Evolutionary conservation across 2,797 vertebrate genomes (phyloP).

Genomic region (Phataginus tricuspis): DNA sequence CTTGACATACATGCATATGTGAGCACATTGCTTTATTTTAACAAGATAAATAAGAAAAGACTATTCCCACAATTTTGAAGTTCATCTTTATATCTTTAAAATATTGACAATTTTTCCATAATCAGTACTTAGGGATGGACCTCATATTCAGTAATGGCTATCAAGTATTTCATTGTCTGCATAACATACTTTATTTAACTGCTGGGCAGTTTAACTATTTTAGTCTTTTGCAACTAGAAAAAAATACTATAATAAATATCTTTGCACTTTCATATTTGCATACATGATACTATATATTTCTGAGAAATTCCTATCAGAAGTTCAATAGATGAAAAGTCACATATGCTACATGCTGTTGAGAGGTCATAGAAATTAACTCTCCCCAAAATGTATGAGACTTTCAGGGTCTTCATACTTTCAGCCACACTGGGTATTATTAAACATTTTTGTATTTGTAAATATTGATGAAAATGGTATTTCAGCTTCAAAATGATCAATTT

Average conservation of each 20-base stretch:
- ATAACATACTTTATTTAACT: not conserved
- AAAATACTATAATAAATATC: not conserved
- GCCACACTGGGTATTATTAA: not conserved
- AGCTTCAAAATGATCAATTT: slow-evolving; percentile 19
- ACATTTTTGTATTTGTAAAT: not conserved
- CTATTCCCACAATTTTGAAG: not conserved
- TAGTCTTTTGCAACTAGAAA: not conserved
- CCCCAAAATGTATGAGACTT: not conserved
- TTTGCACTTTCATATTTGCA: not conserved
- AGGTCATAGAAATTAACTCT: not conserved
- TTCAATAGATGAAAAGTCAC: not conserved
- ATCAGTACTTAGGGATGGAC: not conserved
- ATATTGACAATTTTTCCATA: not conserved
- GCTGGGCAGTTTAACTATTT: not conserved
- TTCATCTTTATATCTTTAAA: not conserved
- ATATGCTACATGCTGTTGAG: not conserved
- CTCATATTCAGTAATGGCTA: not conserved
- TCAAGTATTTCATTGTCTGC: not conserved
- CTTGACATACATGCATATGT: not conserved
- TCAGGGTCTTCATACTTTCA: not conserved
- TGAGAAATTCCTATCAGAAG: slow-evolving; percentile 21
- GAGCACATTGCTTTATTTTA: not conserved
- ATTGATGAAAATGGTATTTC: slow-evolving; percentile 12
- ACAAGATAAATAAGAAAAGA: not conserved
- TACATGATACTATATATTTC: not conserved